Conservation (phyloP, 2,113 vertebrate genomes). For the Cinclus mexicanus region DNA sequence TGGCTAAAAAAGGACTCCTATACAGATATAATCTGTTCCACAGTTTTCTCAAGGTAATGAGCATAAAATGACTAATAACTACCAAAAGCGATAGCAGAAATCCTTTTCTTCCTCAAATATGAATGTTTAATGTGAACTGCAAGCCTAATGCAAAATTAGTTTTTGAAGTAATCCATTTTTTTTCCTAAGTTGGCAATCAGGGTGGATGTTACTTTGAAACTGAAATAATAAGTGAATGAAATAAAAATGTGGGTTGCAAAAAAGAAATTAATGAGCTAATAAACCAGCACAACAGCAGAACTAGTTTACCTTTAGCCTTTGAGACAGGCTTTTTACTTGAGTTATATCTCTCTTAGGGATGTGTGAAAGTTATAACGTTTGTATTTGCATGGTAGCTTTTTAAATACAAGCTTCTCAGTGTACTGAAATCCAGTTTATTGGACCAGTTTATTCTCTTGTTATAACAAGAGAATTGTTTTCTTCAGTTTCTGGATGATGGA, state of each 20-base stretch:
- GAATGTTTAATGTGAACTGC: slow-evolving; percentile 20
- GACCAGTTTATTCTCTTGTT: background rate
- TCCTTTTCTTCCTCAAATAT: slow-evolving; percentile 10
- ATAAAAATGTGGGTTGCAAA: slow-evolving; percentile 15
- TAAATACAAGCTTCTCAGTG: background rate
- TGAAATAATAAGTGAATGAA: slow-evolving; percentile 6
- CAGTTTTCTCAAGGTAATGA: background rate
- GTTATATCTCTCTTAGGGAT: slow-evolving; percentile 7
- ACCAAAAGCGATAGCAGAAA: background rate
- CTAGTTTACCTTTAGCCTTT: slow-evolving; percentile 46
- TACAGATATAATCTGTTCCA: background rate
- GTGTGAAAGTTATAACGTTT: background rate
- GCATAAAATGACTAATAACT: slow-evolving; percentile 7
- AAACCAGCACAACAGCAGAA: slow-evolving; percentile 34
- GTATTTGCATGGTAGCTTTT: slow-evolving; percentile 29
- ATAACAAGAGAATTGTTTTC: background rate
- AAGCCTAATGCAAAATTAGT: slow-evolving; percentile 18
- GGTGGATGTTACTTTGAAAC: slow-evolving; percentile 5
- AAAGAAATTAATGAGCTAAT: slow-evolving; percentile 59
- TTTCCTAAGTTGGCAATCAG: background rate
- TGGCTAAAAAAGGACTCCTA: background rate
- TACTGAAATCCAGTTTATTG: background rate
- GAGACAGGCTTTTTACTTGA: slow-evolving; percentile 47
- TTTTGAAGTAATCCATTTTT: slow-evolving; percentile 20
- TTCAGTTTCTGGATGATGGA: background rate